Evolutionary conservation across 2,888 invertebrate genomes (phyloP).

Genomic region (Dolichomitus sp.): DNA sequence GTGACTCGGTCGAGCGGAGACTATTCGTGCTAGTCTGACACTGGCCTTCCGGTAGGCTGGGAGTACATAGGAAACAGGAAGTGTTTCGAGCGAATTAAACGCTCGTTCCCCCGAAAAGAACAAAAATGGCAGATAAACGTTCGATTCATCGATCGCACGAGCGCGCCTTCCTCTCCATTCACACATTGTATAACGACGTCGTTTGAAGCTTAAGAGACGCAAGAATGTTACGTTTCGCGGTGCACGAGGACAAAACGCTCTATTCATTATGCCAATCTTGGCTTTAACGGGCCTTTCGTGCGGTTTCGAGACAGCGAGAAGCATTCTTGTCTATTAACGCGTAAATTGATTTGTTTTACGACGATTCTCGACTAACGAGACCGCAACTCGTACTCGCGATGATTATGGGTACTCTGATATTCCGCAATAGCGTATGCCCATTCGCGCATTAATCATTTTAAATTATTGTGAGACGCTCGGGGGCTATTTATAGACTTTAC

Average conservation of each 20-base stretch:
- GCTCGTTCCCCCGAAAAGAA: conserved; percentile 12
- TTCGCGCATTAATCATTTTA: conserved; percentile 28
- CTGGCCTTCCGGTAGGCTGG: conserved; percentile 72
- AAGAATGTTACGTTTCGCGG: conserved; percentile 50
- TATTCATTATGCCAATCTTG: conserved; percentile 40
- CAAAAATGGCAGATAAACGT: conserved; percentile 38
- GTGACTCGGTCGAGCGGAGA: conserved; percentile 66
- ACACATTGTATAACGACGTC: conserved; percentile 62
- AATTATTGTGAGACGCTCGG: conserved; percentile 23
- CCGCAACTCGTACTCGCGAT: conserved; percentile 3
- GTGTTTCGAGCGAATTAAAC: conserved; percentile 38
- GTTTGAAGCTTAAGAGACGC: conserved; percentile 38
- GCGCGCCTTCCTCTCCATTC: conserved; percentile 55
- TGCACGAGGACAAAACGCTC: conserved; percentile 36
- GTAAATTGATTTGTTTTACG: conserved; percentile 42
- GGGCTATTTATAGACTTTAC: conserved; percentile 12
- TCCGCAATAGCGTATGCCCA: conserved; percentile 25
- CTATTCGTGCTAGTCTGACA: conserved; percentile 68
- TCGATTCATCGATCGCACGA: conserved; percentile 57
- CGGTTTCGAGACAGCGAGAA: conserved; percentile 13
- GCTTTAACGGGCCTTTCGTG: conserved; percentile 8
- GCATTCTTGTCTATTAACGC: conserved; percentile 40
- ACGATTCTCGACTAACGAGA: not conserved
- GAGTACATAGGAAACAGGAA: conserved; percentile 72
- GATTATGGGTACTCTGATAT: conserved; percentile 28